Base-by-base conservation (phyloP, 2,113 vertebrate genomes). In the Dendropsophus ebraccatus region DNA sequence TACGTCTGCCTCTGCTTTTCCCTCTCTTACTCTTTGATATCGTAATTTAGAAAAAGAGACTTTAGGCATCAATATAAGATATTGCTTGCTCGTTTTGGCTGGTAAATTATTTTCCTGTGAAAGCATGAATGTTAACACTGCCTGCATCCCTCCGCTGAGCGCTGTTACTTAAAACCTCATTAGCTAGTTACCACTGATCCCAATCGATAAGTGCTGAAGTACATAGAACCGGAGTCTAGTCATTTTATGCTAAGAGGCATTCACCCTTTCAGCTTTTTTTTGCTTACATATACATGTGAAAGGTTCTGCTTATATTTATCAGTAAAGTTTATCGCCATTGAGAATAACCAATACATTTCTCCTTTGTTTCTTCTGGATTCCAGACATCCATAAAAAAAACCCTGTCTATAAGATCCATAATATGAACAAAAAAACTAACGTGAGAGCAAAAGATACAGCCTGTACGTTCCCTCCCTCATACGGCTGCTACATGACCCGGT, bases 81-180 rank as follows among this genome's bases (percentile, higher is more conserved):
- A 70, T 70, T 70, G 67, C 32, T 69, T 21, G 67, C 67, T 70
- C 67, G 23, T 70, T 70, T 41, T 70, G 67, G 35, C 67, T 70
- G 67, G 32, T 70, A 70, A 70, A 70, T 70, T 41, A 70, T 70
- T 70, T 70, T 41, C 67, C 35, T 41, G 67, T 41, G 32, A 75
- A 76, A 52, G 74, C 16, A 19, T 21, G 74, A 77, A 67, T 78
- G 47, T 85, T 77, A 65, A 11, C 75, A 56, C 28, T 35, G 49
- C 17, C 41, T 75, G 11, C 37, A 69, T 67, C 65, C 28, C 50
- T 77, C 73, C 32, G 32, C 41, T 50, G 12, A 19, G 73, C 60
- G 21, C 56, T 78, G 73, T 67, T 85, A 85, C 83, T 67, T 78
- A 85, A 84, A 85, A 77, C 47, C 83, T 78, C 83, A 77, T 78